Evolutionary conservation across 1,140 invertebrate species (phyloP).

Genomic region (Lasioglossum albipes): DNA sequence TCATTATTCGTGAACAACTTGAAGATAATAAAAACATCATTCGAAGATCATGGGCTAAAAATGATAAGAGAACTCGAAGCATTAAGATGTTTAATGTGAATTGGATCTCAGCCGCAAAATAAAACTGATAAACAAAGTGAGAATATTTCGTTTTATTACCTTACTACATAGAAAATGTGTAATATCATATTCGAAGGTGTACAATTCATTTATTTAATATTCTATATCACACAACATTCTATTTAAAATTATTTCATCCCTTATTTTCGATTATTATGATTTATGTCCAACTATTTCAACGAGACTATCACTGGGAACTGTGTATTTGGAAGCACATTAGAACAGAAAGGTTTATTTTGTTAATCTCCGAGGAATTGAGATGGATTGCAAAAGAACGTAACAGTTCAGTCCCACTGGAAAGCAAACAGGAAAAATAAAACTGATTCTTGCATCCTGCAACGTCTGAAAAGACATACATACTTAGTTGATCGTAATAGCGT

Average conservation of each 20-base stretch:
- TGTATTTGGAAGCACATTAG: too few relatives aligned
- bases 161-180: background rate
- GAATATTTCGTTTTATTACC: conserved; percentile 1
- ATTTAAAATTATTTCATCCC: too few relatives aligned
- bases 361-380: background rate
- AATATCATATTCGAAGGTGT: too few relatives aligned
- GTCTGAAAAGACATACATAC: background rate
- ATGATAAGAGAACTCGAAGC: background rate
- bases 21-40: conserved; percentile 3
- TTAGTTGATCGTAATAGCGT: background rate
- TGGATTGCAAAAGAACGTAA: background rate
- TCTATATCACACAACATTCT: too few relatives aligned
- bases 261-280: too few relatives aligned
- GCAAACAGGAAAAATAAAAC: background rate
- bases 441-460: background rate
- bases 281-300: too few relatives aligned
- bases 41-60: background rate
- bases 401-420: background rate
- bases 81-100: too few relatives aligned
- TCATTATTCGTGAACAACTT: background rate
- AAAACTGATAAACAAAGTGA: conserved; percentile 5
- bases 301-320: too few relatives aligned
- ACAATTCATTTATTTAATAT: too few relatives aligned
- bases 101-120: background rate
- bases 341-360: background rate